phyloP scores from a whole-genome alignment of 2,113 vertebrate species.

The Polyodon spathula region DNA sequence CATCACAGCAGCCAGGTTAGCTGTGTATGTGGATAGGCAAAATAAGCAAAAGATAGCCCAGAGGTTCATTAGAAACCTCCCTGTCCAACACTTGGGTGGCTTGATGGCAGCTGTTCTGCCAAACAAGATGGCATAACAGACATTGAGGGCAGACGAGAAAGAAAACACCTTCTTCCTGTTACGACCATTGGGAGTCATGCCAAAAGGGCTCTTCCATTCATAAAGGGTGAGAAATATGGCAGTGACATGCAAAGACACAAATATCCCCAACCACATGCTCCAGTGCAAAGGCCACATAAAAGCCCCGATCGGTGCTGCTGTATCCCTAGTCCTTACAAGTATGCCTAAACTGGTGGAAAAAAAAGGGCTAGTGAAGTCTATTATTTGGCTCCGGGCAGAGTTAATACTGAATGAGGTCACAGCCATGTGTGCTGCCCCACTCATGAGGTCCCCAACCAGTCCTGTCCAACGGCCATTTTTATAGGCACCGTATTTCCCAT shows the following conservation, averaged over 20 bases:
- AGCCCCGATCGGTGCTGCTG: constrained; percentile 71
- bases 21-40: constrained; percentile 73
- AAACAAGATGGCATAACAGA: constrained; percentile 72
- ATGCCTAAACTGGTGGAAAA: constrained; percentile 75
- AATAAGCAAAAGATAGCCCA: constrained; percentile 80
- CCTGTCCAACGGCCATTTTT: constrained; percentile 72
- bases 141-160: constrained; percentile 70
- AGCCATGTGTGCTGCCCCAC: constrained; percentile 67
- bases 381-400: constrained; percentile 68
- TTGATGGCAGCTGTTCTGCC: constrained; percentile 73
- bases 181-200: constrained; percentile 69
- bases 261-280: constrained; percentile 79
- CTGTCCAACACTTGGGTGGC: constrained; percentile 75
- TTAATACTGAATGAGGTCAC: constrained; percentile 76
- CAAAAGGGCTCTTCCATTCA: constrained; percentile 76
- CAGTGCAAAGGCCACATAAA: constrained; percentile 81
- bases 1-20: constrained; percentile 77
- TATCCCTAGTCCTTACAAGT: constrained; percentile 68
- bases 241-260: constrained; percentile 70
- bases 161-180: constrained; percentile 72
- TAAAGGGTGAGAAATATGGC: constrained; percentile 71
- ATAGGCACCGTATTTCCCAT: constrained; percentile 71
- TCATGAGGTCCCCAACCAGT: constrained; percentile 66
- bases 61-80: constrained; percentile 77
- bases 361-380: constrained; percentile 76